Evolutionary conservation across 2,113 vertebrate genomes (phyloP), one percentile per base, ranked within the genome.

Genomic region (Telmatochromis brachygnathus): DNA sequence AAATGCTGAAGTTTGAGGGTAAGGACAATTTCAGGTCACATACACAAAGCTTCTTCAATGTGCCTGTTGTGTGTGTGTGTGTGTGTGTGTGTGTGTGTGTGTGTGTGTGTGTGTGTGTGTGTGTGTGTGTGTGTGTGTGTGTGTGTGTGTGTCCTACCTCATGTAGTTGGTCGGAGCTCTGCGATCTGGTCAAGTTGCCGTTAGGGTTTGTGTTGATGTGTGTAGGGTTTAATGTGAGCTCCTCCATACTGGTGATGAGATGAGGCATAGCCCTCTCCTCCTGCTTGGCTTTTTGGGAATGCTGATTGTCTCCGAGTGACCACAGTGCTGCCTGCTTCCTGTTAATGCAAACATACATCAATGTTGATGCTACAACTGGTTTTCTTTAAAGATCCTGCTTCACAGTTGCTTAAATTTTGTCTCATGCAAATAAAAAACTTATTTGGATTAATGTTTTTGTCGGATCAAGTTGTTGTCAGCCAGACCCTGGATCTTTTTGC

Each of bases 301-400:
- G 96, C 60, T 96, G 96, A 75, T 96, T 90, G 85, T 99, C 97
- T 58, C 98, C 98, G 86, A 98, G 97, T 79, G 96, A 88, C 98
- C 99, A 99, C 55, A 99, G 88, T 3, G 93, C 92, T 1, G 96
- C 84, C 93, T 99, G 98, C 83, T 98, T 99, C 94, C 99, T 99
- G 96, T 60, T 2, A 7, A 88, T 9, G 88, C 19, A 88, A 9
- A 86, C 3, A 47, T 0, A 56, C 23, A 70, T 37, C 14, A 47
- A 26, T 12, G 2, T 49, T 47, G 8, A 49, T 12, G 10, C 17
- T 77, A 30, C 10, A 51, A 30, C 42, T 19, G 23, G 15, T 3
- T 47, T 17, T 26, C 19, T 7, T 28, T 17, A 47, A 47, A 19
- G 39, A 28, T 28, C 35, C 35, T 75, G 14, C 70, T 26, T 30